These are phyloP conservation scores for Hexactinellida sp. DNA, from an alignment of 37 sponge, comb jelly and placozoan genomes.

Conservation along the genomic window DNA sequence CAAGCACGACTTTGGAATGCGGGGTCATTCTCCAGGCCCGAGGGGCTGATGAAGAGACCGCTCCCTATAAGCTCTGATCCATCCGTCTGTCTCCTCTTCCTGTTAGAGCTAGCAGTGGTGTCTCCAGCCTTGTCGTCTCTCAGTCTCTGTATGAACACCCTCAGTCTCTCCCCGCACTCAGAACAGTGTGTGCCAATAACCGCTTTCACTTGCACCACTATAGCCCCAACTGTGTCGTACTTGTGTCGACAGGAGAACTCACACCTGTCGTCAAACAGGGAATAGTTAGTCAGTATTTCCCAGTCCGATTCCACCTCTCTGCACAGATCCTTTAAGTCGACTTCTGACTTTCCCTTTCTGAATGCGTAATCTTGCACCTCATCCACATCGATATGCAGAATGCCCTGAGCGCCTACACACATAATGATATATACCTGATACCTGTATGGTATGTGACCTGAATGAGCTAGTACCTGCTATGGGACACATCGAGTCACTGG, in stretches of 20 bases:
- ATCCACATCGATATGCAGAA: neutral
- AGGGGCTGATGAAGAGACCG: neutral
- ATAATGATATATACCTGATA: neutral
- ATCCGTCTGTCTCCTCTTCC: neutral
- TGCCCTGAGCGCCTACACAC: neutral
- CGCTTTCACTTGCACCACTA: neutral
- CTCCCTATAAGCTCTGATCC: neutral
- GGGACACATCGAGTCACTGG: neutral
- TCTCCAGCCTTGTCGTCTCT: neutral
- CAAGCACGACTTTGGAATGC: neutral
- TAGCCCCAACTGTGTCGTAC: conserved; percentile 3
- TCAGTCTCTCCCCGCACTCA: neutral
- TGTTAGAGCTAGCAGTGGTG: neutral
- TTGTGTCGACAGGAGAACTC: neutral
- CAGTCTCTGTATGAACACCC: neutral
- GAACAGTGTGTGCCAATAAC: neutral
- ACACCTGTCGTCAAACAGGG: neutral
- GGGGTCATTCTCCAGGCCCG: neutral
- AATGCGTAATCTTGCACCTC: neutral
- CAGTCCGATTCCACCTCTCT: neutral
- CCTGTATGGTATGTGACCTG: neutral
- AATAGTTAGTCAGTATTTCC: neutral
- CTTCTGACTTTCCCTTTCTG: neutral
- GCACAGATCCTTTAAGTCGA: neutral
- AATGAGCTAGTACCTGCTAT: neutral